A percentile compares a stretch with the other conserved stretches of the same genome.
phyloP scores from a whole-genome alignment of 2,888 invertebrate genomes.

The Dioctria rufipes region DNA sequence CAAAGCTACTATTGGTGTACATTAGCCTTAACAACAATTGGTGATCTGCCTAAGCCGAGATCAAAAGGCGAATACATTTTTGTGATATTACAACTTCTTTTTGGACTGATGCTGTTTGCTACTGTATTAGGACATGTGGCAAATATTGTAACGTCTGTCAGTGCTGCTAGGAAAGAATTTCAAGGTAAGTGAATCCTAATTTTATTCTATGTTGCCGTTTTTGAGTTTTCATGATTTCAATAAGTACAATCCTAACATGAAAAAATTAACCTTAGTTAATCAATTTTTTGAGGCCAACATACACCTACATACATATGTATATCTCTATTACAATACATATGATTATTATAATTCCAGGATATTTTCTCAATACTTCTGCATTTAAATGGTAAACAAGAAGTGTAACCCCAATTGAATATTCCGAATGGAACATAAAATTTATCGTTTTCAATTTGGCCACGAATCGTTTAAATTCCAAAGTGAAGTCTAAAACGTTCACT shows the following conservation, averaged over 20 bases:
- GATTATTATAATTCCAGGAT: too few species aligned
- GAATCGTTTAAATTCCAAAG: not conserved
- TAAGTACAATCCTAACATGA: too few species aligned
- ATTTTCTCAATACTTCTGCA: too few species aligned
- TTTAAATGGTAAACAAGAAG: too few species aligned
- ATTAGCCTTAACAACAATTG: conserved; percentile 94
- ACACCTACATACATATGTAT: too few species aligned
- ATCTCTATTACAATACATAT: too few species aligned
- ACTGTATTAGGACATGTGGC: conserved; percentile 98
- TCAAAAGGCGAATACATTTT: conserved; percentile 96
- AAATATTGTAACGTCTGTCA: conserved; percentile 98
- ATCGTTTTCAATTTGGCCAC: conserved; percentile 21
- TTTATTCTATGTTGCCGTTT: too few species aligned
- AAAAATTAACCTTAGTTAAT: too few species aligned
- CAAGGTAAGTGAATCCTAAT: conserved; percentile 80
- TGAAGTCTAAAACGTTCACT: too few species aligned
- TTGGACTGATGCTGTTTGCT: conserved; percentile 95
- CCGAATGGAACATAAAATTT: conserved; percentile 26
- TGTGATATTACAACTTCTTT: conserved; percentile 94
- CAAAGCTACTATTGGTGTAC: conserved; percentile 99
- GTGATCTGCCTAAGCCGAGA: conserved; percentile 90
- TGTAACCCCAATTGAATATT: not conserved
- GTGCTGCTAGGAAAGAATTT: conserved; percentile 97
- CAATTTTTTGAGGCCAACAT: too few species aligned
- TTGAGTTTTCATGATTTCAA: too few species aligned